Conservation (phyloP, 2,113 vertebrate species). For the Zonotrichia leucophrys region DNA sequence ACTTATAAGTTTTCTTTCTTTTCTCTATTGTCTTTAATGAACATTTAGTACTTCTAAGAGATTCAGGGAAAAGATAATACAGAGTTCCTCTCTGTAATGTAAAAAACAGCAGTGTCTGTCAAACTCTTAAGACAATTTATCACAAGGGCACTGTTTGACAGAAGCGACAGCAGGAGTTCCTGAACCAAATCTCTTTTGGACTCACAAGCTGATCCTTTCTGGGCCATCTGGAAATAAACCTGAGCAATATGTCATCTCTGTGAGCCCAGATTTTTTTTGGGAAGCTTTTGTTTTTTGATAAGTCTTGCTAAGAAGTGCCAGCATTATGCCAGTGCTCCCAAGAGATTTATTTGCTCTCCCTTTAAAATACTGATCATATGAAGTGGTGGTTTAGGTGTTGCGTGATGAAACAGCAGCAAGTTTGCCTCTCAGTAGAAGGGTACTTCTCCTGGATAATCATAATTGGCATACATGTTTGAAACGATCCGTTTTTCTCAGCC, state of each 20-base stretch:
- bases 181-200: slow-evolving; percentile 6
- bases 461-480: not conserved
- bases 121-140: not conserved
- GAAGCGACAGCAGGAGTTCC: not conserved
- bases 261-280: not conserved
- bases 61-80: not conserved
- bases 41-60: not conserved
- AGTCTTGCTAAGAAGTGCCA: not conserved
- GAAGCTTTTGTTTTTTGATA: not conserved
- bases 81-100: not conserved
- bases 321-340: not conserved
- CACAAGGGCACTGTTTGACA: not conserved
- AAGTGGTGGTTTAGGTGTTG: not conserved
- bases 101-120: not conserved
- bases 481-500: not conserved
- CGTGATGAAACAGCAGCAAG: not conserved
- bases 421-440: not conserved
- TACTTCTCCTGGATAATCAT: not conserved
- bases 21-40: not conserved
- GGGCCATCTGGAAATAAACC: slow-evolving; percentile 34
- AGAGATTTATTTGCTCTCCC: not conserved
- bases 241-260: not conserved
- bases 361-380: not conserved
- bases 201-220: not conserved
- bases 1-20: not conserved